Base-by-base conservation (phyloP, 2,888 invertebrate genomes). In the Thecocarcelia acutangulata region DNA sequence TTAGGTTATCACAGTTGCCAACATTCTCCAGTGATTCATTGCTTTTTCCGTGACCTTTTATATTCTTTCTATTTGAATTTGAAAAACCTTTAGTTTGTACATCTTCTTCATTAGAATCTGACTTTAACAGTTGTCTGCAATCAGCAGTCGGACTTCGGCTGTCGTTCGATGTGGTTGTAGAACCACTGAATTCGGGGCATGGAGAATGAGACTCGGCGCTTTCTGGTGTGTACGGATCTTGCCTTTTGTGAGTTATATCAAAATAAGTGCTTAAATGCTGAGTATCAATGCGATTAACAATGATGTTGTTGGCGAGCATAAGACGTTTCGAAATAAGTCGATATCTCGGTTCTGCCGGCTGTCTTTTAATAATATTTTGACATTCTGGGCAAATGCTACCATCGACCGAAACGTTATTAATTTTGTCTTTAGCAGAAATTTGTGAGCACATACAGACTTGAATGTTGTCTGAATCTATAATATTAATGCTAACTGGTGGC, bases 171-270 rank as follows among this genome's bases (percentile, higher is more conserved):
- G 85, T 85, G 48, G 84, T 85, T 42, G 83, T 85, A 21, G 82
- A 85, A 76, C 85, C 85, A 24, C 83, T 89, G 0, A 89, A 58
- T 61, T 91, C 93, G 0, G 93, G 92, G 80, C 92, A 92, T 0
- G 96, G 95, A 54, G 95, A 94, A 86, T 93, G 95, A 21, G 95
- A 95, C 86, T 96, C 96, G 83, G 94, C 92, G 89, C 95, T 95
- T 87, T 96, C 96, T n/a, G 96, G 96, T 0, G 96, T 96, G 86
- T 96, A 96, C 0, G 96, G 96, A 85, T 95, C 95, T 66, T 84
- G 84, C 24, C 83, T 85, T 40, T 85, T 69, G 33, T 84, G 83
- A 2, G 46, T 33, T 17, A 83, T 84, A 79, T 89, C 86, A 61
- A 86, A 85, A 77, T 85, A 85, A 17, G 89, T 87, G 76, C 86